Evolutionary conservation across 1,140 invertebrate species (phyloP).

Genomic region (Drosophila parvula): DNA sequence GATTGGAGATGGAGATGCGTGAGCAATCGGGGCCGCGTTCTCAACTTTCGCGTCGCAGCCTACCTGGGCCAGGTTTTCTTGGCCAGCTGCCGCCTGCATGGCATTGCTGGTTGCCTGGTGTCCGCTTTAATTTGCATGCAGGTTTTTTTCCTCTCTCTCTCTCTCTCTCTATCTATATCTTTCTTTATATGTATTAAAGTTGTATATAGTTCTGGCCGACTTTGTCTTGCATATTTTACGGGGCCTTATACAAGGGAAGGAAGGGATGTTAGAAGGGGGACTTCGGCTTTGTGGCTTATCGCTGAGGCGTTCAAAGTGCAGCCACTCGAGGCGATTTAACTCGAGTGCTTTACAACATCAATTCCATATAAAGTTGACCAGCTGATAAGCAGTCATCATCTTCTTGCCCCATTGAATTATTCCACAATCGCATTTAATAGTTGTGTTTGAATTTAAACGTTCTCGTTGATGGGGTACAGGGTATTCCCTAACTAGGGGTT

Average conservation of each 20-base stretch:
- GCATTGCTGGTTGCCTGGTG: constrained; percentile 53
- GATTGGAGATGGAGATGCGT: constrained; percentile 43
- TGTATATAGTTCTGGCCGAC: constrained; percentile 4
- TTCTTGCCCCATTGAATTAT: constrained; percentile 16
- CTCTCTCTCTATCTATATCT: neutral
- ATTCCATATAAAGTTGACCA: constrained; percentile 12
- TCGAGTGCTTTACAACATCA: constrained; percentile 31
- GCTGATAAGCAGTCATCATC: constrained; percentile 20
- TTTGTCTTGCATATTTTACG: constrained; percentile 31
- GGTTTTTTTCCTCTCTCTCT: constrained; percentile 38
- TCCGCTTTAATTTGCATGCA: constrained; percentile 63
- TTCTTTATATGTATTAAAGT: neutral
- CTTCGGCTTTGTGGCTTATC: constrained; percentile 18
- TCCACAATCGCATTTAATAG: constrained; percentile 13
- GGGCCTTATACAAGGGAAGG: constrained; percentile 10
- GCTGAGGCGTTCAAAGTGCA: constrained; percentile 46
- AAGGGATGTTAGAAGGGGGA: constrained; percentile 3
- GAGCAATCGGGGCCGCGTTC: constrained; percentile 46
- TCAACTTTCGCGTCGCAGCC: constrained; percentile 23
- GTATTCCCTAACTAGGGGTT: neutral
- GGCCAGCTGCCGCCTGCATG: constrained; percentile 22
- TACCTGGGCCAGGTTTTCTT: constrained; percentile 36
- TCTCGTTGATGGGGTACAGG: no score
- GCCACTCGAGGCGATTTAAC: constrained; percentile 39
- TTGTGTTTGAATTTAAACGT: neutral